Conservation (phyloP, 2,113 vertebrate genomes). For the Tychaedon coryphoeus region DNA sequence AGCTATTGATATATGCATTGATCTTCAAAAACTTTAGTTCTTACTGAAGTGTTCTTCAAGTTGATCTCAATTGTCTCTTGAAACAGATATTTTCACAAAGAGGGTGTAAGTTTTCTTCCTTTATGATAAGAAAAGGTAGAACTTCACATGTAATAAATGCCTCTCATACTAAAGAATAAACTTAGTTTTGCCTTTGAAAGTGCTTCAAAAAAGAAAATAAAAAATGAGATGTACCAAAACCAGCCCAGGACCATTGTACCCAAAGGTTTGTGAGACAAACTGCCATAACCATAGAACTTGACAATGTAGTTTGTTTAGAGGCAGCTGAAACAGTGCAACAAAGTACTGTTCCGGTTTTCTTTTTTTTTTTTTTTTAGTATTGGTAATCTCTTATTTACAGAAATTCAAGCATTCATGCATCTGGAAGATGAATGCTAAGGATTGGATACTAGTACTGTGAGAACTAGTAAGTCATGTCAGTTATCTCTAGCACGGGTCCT, state of each 20-base stretch:
- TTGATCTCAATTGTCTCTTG: slow-evolving; percentile 33
- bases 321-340: not conserved
- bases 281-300: not conserved
- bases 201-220: not conserved
- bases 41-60: slow-evolving; percentile 34
- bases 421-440: not conserved
- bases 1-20: not conserved
- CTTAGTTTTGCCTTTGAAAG: not conserved
- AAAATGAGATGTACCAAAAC: not conserved
- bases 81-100: not conserved
- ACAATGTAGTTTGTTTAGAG: not conserved
- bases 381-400: not conserved
- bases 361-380: not conserved
- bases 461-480: not conserved
- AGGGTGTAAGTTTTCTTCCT: not conserved
- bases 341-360: not conserved
- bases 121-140: not conserved
- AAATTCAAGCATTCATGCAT: not conserved
- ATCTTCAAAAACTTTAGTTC: not conserved
- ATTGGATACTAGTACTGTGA: not conserved
- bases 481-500: not conserved
- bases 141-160: not conserved
- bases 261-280: not conserved
- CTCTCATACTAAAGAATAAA: not conserved
- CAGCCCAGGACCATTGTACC: not conserved